Evolutionary conservation across 2,888 invertebrate species (phyloP), one percentile per base, ranked within the genome.

Genomic region (Aproaerema taeniolella): DNA sequence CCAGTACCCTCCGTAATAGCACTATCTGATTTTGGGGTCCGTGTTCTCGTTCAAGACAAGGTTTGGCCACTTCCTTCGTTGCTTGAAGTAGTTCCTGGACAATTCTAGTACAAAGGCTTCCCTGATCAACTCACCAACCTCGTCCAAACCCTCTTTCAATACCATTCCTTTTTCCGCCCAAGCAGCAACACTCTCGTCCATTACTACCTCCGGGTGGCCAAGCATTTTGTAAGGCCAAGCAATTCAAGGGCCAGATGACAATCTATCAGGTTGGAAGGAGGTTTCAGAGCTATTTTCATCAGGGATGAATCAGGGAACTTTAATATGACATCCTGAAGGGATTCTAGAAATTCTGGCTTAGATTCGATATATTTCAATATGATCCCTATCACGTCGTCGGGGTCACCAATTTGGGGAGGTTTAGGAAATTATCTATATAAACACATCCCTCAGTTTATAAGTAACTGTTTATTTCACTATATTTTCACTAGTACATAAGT

Each of bases 161-260:
- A 31, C 31, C 31, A 13, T 31, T 12, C 31, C 31, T 13, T 31
- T 31, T 4, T 13, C 13, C 3, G 31, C 31, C 31, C 31, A 31
- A 4, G 31, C 31, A 12, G 31, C 31, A 4, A 31, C 31, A 31
- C 31, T 31, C 13, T 31, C 31, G 13, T 31, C 31, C 31, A 31
- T 31, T 4, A 31, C 31, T 7, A 31, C 13, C 13, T 31, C 31
- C 7, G 31, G 31, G 9, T 31, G 13, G 4, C 31, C 31, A 31
- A 31, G 13, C 31, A n/a, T 13, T 31, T 31, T 10, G 31, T 31
- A 11, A 31, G 10, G 5, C 31, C 31, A 7, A 31, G 12, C 11
- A 31, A 13, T 13, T 31, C 31, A 2, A 31, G 31, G 3, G 31
- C 10, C 12, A 31, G 11, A 13, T 31, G 31, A 31, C 31, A 31